Evolutionary conservation across 1,140 invertebrate species (phyloP).

Genomic region (Drosophila lacteicornis): DNA sequence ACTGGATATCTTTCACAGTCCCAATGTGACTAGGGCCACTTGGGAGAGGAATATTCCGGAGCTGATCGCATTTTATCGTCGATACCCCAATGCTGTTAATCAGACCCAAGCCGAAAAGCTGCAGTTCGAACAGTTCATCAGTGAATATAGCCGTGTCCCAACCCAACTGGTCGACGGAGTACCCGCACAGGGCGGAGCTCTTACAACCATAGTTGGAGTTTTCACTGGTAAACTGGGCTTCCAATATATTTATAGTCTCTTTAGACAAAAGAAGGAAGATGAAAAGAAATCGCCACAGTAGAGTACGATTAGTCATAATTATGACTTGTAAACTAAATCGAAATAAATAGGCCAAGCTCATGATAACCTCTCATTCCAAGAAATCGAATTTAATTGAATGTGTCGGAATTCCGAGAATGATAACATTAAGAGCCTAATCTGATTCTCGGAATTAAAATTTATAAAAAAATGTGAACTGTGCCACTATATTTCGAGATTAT

Average conservation of each 20-base stretch:
- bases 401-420: background rate
- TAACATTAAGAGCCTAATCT: background rate
- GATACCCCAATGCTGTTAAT: constrained; percentile 10
- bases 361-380: background rate
- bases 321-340: background rate
- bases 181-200: constrained; percentile 1
- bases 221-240: constrained; percentile 6
- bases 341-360: background rate
- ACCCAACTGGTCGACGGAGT: constrained; percentile 7
- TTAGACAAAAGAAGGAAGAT: background rate
- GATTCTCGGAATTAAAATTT: background rate
- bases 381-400: too few species aligned
- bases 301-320: background rate
- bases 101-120: background rate
- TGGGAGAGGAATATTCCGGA: background rate
- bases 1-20: background rate
- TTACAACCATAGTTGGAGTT: background rate
- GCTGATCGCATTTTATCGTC: constrained; percentile 10
- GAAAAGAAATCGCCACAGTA: too few species aligned
- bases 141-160: background rate
- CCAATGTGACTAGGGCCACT: background rate
- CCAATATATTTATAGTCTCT: background rate
- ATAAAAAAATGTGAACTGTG: background rate
- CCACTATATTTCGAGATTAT: too few species aligned
- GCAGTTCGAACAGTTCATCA: constrained; percentile 14